These are phyloP conservation scores for Sminthurides aquaticus DNA, from an alignment of 2,888 invertebrate species.

Conservation along the genomic window DNA sequence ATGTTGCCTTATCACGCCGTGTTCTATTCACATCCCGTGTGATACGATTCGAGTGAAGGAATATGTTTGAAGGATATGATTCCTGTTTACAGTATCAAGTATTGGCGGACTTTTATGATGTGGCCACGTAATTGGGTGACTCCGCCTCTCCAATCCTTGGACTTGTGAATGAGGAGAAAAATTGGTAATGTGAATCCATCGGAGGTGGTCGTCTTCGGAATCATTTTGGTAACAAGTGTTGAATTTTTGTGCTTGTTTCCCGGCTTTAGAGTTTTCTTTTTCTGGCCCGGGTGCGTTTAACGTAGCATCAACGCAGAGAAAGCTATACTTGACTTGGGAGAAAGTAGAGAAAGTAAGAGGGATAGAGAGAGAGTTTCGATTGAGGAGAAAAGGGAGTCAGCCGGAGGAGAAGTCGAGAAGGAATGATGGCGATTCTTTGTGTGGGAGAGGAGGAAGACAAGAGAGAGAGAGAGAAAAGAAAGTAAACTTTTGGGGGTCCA, in stretches of 20 bases:
- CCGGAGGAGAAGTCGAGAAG: background rate
- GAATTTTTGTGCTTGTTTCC: no score
- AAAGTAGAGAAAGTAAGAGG: background rate
- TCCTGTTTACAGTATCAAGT: background rate
- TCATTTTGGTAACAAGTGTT: no score
- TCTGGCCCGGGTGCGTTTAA: no score
- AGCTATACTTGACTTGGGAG: no score
- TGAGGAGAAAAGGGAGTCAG: background rate
- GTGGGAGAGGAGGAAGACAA: background rate
- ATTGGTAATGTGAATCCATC: no score
- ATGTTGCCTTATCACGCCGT: no score
- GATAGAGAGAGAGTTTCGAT: background rate
- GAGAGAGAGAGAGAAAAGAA: slow-evolving; percentile 2
- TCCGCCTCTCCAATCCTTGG: background rate
- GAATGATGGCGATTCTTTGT: background rate
- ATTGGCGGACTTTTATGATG: background rate
- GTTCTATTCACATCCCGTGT: background rate
- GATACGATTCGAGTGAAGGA: background rate
- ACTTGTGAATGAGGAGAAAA: background rate
- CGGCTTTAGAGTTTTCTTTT: no score
- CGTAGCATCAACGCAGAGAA: no score
- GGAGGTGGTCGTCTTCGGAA: no score
- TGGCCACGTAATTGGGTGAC: background rate
- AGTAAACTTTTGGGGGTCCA: slow-evolving; percentile 30
- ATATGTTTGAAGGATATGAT: background rate